Evolutionary conservation across 2,113 vertebrate genomes (phyloP).

Genomic region (Mustelus asterias): DNA sequence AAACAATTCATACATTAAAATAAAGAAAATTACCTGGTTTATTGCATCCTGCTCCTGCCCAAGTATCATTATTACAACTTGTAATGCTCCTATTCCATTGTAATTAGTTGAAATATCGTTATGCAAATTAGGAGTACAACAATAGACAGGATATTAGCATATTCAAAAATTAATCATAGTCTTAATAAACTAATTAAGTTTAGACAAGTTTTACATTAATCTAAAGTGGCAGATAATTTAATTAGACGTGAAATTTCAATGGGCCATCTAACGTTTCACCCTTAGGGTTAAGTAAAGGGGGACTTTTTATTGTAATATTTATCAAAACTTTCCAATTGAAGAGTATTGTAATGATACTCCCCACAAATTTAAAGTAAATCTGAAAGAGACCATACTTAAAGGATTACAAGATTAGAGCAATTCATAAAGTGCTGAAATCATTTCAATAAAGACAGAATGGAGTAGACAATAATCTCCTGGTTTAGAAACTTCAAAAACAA

Average conservation of each 20-base stretch:
- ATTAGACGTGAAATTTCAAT: not conserved
- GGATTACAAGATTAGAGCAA: not conserved
- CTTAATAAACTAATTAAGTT: not conserved
- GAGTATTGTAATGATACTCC: not conserved
- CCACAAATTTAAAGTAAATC: not conserved
- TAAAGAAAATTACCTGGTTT: no score
- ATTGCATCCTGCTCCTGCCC: not conserved
- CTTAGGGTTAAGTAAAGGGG: not conserved
- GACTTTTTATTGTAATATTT: not conserved
- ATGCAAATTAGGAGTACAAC: not conserved
- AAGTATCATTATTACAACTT: not conserved
- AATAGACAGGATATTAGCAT: not conserved
- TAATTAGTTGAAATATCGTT: not conserved
- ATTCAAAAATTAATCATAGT: not conserved
- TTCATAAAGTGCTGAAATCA: not conserved
- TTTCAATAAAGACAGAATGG: not conserved
- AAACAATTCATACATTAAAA: not conserved
- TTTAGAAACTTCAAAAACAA: not conserved
- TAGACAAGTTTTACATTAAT: not conserved
- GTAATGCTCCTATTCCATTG: not conserved
- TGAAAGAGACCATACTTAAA: not conserved
- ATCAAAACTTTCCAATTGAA: not conserved
- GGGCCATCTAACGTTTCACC: not conserved
- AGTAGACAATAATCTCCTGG: not conserved
- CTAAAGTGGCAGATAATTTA: not conserved